These are phyloP conservation scores for Zaprionus obscuricornis DNA, from an alignment of 2,888 invertebrate genomes.

Conservation along the genomic window DNA sequence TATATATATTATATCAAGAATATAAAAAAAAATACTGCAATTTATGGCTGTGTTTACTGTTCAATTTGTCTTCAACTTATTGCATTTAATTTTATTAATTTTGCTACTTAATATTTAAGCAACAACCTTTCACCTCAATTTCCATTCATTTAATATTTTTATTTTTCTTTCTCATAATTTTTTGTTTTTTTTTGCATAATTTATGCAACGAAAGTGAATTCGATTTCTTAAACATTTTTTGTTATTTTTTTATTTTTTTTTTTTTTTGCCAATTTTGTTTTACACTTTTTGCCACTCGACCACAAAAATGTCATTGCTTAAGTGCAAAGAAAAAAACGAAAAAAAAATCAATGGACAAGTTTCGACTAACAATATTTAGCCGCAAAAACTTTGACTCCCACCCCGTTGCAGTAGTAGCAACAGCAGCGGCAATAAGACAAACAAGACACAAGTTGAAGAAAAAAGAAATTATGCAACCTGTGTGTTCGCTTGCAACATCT, in stretches of 20 bases:
- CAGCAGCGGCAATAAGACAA: conserved; percentile 12
- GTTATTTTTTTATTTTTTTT: conserved; percentile 6
- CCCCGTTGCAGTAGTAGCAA: background rate
- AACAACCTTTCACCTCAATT: conserved; percentile 25
- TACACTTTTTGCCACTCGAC: conserved; percentile 26
- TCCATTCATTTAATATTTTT: conserved; percentile 16
- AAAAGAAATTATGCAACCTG: conserved; percentile 68
- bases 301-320: conserved; percentile 59
- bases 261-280: conserved; percentile 24
- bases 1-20: no score
- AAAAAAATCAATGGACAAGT: conserved; percentile 63
- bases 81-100: no score
- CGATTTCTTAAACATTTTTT: conserved; percentile 13
- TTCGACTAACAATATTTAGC: conserved; percentile 36
- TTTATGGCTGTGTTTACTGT: no score
- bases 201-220: conserved; percentile 21
- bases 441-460: conserved; percentile 41
- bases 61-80: no score
- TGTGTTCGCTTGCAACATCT: conserved; percentile 69
- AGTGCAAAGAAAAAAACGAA: conserved; percentile 40
- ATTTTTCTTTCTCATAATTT: no score
- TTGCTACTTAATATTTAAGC: conserved; percentile 6
- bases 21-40: no score
- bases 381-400: conserved; percentile 56
- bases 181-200: conserved; percentile 25